A percentile compares a stretch with the other conserved stretches of the same genome.
Conservation (phyloP, 2,888 invertebrate species). For the Sisyra nigra region DNA sequence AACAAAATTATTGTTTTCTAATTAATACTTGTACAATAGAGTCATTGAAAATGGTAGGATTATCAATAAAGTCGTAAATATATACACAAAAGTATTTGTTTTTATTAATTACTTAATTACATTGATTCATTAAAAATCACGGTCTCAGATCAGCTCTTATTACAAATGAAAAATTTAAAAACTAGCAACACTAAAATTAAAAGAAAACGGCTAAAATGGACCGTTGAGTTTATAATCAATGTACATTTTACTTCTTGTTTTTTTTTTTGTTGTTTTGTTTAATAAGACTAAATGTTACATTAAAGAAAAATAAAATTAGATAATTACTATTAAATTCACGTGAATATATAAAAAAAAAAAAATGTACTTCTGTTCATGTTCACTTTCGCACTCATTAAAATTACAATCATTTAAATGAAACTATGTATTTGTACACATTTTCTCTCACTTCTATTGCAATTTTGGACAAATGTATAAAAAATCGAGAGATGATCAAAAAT, state of each 20-base stretch:
- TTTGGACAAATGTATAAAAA: not conserved
- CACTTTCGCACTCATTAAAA: constrained; percentile 3
- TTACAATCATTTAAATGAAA: not conserved
- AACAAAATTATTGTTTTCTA: not conserved
- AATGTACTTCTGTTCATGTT: constrained; percentile 5
- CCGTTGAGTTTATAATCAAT: too few relatives aligned
- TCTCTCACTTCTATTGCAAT: constrained; percentile 1
- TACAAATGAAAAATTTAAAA: constrained; percentile 21
- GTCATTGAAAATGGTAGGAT: too few relatives aligned
- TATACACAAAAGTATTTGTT: too few relatives aligned
- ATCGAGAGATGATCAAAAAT: not conserved
- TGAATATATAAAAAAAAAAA: constrained; percentile 3
- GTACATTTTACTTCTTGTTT: not conserved
- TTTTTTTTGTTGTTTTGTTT: not conserved
- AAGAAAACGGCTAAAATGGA: not conserved
- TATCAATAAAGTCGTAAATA: too few relatives aligned
- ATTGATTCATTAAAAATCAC: too few relatives aligned
- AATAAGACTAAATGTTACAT: not conserved
- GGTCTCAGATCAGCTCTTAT: constrained; percentile 10
- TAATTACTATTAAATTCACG: not conserved
- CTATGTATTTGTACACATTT: not conserved
- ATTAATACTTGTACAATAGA: not conserved
- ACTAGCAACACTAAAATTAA: constrained; percentile 17
- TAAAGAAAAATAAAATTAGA: constrained; percentile 4
- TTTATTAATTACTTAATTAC: too few relatives aligned